Percentiles rank a stretch among this genome's conserved stretches.
These are phyloP conservation scores for Nipponacmea schrenckii DNA, from an alignment of 2,888 invertebrate genomes.

Conservation along the genomic window DNA sequence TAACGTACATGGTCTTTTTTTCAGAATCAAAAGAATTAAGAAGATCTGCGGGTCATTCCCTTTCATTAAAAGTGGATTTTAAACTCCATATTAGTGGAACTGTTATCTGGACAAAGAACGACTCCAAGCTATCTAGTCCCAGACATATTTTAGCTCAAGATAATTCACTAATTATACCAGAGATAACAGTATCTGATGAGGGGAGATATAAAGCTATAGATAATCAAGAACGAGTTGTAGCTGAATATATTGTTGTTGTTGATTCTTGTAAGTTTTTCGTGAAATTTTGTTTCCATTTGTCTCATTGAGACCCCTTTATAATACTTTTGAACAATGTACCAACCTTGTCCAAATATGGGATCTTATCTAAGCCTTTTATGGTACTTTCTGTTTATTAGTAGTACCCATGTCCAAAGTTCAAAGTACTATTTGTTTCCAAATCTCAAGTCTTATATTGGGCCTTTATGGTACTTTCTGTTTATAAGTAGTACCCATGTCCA, in stretches of 20 bases:
- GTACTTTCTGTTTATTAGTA: too few species aligned
- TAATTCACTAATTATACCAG: constrained; percentile 43
- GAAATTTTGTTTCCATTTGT: not conserved
- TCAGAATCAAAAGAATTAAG: constrained; percentile 33
- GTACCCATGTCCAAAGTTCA: too few species aligned
- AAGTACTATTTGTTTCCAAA: not conserved
- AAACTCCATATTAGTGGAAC: constrained; percentile 36
- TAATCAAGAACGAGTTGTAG: constrained; percentile 30
- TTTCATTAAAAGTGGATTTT: constrained; percentile 33
- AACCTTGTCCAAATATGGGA: not conserved
- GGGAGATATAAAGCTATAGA: constrained; percentile 39
- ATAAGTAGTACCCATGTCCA: too few species aligned
- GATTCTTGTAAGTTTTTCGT: constrained; percentile 35
- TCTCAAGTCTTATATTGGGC: not conserved
- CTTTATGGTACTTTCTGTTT: not conserved
- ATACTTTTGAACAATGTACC: not conserved
- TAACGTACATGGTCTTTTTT: constrained; percentile 6
- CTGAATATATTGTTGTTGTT: constrained; percentile 35
- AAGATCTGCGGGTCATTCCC: constrained; percentile 35
- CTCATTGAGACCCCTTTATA: too few species aligned
- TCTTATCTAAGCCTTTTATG: not conserved
- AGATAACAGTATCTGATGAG: constrained; percentile 35
- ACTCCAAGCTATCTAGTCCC: constrained; percentile 25
- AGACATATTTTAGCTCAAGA: constrained; percentile 39
- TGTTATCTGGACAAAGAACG: constrained; percentile 37